Evolutionary conservation across 2,113 vertebrate genomes (phyloP).

Genomic region (Myiozetetes cayanensis): DNA sequence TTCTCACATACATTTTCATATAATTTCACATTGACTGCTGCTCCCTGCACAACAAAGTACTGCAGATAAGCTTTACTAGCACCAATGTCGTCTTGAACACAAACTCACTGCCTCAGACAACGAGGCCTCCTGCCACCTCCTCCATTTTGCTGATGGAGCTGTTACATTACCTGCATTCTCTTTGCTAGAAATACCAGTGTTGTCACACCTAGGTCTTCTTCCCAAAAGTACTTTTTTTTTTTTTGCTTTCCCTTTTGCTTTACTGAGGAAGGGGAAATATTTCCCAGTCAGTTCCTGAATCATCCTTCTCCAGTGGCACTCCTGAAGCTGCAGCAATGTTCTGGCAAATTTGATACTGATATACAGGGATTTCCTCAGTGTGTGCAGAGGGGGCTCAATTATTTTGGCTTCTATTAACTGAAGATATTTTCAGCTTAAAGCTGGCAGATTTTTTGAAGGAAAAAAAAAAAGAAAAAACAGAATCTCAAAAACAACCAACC

Average conservation of each 20-base stretch:
- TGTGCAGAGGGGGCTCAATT: not conserved
- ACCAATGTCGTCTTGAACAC: not conserved
- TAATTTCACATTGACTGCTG: not conserved
- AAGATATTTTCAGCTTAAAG: not conserved
- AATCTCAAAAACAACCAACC: accelerated
- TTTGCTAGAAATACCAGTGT: not conserved
- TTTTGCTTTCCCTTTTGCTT: not conserved
- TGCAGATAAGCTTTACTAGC: not conserved
- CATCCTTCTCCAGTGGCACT: accelerated
- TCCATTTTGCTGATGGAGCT: not conserved
- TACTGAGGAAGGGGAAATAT: not conserved
- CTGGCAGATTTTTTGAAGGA: not conserved
- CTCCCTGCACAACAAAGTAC: not conserved
- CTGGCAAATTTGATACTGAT: not conserved
- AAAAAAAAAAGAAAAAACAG: accelerated
- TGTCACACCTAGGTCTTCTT: not conserved
- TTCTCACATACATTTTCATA: not conserved
- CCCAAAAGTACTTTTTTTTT: not conserved
- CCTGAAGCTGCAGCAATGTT: not conserved
- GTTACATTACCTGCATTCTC: not conserved
- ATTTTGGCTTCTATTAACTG: not conserved
- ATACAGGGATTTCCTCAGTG: not conserved
- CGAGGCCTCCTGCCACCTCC: not conserved
- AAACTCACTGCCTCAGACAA: not conserved
- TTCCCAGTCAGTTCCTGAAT: not conserved